Percentiles rank a stretch among this genome's conserved stretches.
Evolutionary conservation across 2,888 invertebrate species (phyloP).

Genomic region (Agonopterix heracliana): DNA sequence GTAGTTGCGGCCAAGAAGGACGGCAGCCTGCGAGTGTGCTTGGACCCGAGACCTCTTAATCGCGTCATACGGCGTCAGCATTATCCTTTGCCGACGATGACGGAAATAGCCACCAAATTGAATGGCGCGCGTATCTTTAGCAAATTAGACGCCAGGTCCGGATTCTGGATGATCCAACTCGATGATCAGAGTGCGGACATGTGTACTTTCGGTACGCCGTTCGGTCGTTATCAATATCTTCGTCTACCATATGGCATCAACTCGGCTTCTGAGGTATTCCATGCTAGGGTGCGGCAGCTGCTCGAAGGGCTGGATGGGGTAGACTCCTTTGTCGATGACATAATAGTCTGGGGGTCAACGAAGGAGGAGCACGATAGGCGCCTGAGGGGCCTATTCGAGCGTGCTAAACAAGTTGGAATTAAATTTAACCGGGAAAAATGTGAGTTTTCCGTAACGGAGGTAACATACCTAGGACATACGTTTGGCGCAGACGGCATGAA

Average conservation of each 20-base stretch:
- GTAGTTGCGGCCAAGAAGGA: conserved; percentile 13
- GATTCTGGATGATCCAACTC: conserved; percentile 16
- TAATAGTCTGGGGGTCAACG: too few relatives aligned
- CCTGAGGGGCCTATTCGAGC: conserved; percentile 4
- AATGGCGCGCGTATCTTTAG: conserved; percentile 10
- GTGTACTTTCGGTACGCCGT: too few relatives aligned
- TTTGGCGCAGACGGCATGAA: too few relatives aligned
- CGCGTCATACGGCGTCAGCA: conserved; percentile 10
- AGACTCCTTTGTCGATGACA: too few relatives aligned
- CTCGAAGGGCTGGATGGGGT: too few relatives aligned
- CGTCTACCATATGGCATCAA: conserved; percentile 18
- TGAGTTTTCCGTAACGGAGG: conserved; percentile 7
- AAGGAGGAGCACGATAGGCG: conserved; percentile 11
- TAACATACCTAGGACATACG: too few relatives aligned
- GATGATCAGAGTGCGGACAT: conserved; percentile 18
- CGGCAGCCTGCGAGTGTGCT: neutral
- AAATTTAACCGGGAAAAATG: conserved; percentile 12
- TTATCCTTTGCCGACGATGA: conserved; percentile 14
- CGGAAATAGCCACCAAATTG: conserved; percentile 11
- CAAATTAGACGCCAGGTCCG: conserved; percentile 16
- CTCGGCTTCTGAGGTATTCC: conserved; percentile 20
- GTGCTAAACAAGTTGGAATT: conserved; percentile 6
- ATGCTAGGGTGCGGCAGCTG: conserved; percentile 10
- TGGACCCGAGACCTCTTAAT: conserved; percentile 10
- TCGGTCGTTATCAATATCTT: conserved; percentile 15